Conservation (phyloP, 2,888 invertebrate species). For the Cyclophora punctaria region DNA sequence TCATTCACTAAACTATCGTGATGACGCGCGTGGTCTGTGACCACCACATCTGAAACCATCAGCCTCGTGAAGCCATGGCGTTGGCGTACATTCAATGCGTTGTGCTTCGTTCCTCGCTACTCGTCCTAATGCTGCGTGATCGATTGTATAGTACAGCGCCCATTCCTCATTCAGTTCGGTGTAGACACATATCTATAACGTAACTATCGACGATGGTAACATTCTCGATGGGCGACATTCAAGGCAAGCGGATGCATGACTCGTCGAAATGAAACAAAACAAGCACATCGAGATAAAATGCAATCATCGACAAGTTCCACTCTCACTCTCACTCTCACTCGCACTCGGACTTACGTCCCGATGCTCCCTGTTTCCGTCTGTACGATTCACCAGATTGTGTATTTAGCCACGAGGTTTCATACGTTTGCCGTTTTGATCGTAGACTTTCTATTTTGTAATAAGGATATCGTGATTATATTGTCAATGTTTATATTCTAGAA, state of each 20-base stretch:
- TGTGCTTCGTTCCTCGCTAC: constrained; percentile 44
- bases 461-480: neutral
- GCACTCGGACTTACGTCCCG: constrained; percentile 76
- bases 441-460: constrained; percentile 52
- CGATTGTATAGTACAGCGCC: constrained; percentile 58
- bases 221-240: constrained; percentile 59
- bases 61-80: constrained; percentile 29
- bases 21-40: constrained; percentile 64
- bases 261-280: constrained; percentile 37
- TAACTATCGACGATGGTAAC: constrained; percentile 58
- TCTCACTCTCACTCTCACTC: constrained; percentile 25
- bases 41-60: constrained; percentile 40
- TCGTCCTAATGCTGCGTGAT: constrained; percentile 33
- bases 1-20: constrained; percentile 70
- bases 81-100: constrained; percentile 53
- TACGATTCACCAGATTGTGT: constrained; percentile 63
- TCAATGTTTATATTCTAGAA: constrained; percentile 9
- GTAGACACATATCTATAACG: constrained; percentile 34
- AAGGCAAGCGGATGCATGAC: constrained; percentile 67
- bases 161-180: constrained; percentile 51
- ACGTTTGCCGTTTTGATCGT: constrained; percentile 62
- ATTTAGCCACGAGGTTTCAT: constrained; percentile 57
- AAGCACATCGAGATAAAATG: constrained; percentile 69
- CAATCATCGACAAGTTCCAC: constrained; percentile 54
- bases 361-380: constrained; percentile 78